A percentile compares a stretch with the other conserved stretches of the same genome.
Evolutionary conservation across 92 coral and sea anemone genomes (phyloP).

Genomic region (Actinostola sp.): DNA sequence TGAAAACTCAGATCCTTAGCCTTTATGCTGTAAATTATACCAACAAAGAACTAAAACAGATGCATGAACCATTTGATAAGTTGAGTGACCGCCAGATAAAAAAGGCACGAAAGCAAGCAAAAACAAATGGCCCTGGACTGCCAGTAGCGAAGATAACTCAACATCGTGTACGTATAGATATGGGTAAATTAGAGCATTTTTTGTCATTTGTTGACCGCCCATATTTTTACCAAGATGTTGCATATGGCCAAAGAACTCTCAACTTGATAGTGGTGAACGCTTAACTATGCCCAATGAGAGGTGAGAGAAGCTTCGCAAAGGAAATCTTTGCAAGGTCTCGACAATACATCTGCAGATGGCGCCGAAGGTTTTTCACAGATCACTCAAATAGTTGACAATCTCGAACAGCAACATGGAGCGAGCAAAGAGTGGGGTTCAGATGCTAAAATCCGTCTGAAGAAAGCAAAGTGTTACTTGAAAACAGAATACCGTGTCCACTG

Average conservation of each 20-base stretch:
- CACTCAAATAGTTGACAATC: constrained; percentile 29
- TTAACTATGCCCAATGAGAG: constrained; percentile 43
- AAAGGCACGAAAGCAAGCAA: constrained; percentile 34
- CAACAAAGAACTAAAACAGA: constrained; percentile 9
- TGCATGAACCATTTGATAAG: constrained; percentile 39
- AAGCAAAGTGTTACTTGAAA: constrained; percentile 48
- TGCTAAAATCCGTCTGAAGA: constrained; percentile 8
- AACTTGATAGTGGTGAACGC: constrained; percentile 53
- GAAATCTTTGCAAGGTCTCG: constrained; percentile 43
- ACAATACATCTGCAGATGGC: constrained; percentile 58
- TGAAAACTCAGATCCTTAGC: constrained; percentile 44
- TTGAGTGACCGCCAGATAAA: constrained; percentile 36
- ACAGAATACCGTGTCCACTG: constrained; percentile 44
- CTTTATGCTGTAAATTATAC: constrained; percentile 34
- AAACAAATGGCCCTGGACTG: constrained; percentile 24
- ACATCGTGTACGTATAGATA: constrained; percentile 34
- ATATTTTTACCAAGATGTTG: constrained; percentile 48
- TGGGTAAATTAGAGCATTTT: constrained; percentile 54
- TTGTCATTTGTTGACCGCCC: constrained; percentile 44
- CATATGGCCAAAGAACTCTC: constrained; percentile 26
- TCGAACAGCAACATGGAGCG: constrained; percentile 30
- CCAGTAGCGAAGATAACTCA: constrained; percentile 18
- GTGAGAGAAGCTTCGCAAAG: constrained; percentile 63
- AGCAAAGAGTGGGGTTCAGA: constrained; percentile 46
- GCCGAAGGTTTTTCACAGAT: constrained; percentile 38